Evolutionary conservation across 2,113 vertebrate species (phyloP).

Genomic region (Rafetus swinhoei): DNA sequence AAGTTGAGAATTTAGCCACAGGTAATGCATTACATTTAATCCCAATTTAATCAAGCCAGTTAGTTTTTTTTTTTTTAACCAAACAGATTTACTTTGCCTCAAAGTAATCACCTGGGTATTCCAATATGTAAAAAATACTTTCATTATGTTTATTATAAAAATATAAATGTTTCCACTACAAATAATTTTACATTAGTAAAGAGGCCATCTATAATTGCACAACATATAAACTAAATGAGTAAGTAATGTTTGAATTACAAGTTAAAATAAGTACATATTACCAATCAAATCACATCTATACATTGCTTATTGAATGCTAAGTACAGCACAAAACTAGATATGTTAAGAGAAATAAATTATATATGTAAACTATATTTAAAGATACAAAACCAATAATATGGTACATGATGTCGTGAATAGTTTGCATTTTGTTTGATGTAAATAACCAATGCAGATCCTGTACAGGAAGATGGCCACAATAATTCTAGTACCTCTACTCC

Average conservation of each 20-base stretch:
- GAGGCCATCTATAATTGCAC: constrained; percentile 97
- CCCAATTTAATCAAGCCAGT: constrained; percentile 55
- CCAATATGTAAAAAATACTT: constrained; percentile 99
- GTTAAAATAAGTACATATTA: constrained; percentile 88
- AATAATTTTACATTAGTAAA: constrained; percentile 99
- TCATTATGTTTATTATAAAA: constrained; percentile 99
- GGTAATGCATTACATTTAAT: constrained; percentile 57
- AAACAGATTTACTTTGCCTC: constrained; percentile 71
- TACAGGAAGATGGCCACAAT: constrained; percentile 92
- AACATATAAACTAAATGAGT: constrained; percentile 84
- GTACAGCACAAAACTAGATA: constrained; percentile 81
- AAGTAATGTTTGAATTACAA: constrained; percentile 78
- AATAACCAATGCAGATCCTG: constrained; percentile 68
- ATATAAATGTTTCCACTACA: constrained; percentile 99
- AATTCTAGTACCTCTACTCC: constrained; percentile 87
- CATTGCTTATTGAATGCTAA: constrained; percentile 87
- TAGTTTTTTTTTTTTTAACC: not conserved
- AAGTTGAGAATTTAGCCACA: not conserved
- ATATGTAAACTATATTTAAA: constrained; percentile 82
- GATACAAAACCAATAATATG: constrained; percentile 76
- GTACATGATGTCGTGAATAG: constrained; percentile 63
- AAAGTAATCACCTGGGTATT: constrained; percentile 82
- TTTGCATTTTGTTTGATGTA: constrained; percentile 57
- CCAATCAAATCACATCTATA: constrained; percentile 86
- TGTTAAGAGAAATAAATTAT: constrained; percentile 97